phyloP scores from a whole-genome alignment of 2,888 invertebrate genomes.

The Acanthosoma haemorrhoidale region DNA sequence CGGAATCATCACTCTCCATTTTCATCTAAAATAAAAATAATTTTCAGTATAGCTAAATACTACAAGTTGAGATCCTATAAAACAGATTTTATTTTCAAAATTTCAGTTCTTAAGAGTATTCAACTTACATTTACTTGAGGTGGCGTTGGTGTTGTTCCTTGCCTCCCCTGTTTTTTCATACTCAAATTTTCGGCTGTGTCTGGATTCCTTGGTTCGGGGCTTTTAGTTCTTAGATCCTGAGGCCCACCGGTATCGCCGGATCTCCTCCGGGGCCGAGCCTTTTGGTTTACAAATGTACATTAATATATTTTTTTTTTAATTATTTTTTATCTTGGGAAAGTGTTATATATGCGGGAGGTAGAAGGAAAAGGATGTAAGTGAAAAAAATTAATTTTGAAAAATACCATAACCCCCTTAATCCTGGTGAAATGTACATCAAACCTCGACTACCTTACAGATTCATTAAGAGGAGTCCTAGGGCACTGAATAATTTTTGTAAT shows the following conservation, averaged over 20 bases:
- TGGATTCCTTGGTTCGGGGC: conserved; percentile 46
- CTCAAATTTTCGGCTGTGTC: conserved; percentile 52
- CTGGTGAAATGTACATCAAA: neutral
- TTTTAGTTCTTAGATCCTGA: conserved; percentile 51
- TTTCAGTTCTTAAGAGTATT: neutral
- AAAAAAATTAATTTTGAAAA: neutral
- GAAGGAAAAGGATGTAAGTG: neutral
- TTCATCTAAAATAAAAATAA: conserved; percentile 38
- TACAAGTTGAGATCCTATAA: neutral
- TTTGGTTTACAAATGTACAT: neutral
- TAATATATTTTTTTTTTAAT: neutral
- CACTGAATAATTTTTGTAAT: too few relatives aligned
- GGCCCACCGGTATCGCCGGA: conserved; percentile 66
- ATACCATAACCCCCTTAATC: neutral
- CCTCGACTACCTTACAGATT: too few relatives aligned
- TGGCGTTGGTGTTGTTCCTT: conserved; percentile 39
- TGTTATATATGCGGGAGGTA: neutral
- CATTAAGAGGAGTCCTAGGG: too few relatives aligned
- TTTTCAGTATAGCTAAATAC: too few relatives aligned
- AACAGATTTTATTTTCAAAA: neutral
- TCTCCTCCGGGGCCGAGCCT: conserved; percentile 76
- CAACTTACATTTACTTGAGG: conserved; percentile 39
- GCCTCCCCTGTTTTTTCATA: conserved; percentile 50
- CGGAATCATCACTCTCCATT: conserved; percentile 43
- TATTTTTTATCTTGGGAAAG: neutral